Conservation (phyloP, 2,113 vertebrate genomes). For the Lethenteron camtschaticum region DNA sequence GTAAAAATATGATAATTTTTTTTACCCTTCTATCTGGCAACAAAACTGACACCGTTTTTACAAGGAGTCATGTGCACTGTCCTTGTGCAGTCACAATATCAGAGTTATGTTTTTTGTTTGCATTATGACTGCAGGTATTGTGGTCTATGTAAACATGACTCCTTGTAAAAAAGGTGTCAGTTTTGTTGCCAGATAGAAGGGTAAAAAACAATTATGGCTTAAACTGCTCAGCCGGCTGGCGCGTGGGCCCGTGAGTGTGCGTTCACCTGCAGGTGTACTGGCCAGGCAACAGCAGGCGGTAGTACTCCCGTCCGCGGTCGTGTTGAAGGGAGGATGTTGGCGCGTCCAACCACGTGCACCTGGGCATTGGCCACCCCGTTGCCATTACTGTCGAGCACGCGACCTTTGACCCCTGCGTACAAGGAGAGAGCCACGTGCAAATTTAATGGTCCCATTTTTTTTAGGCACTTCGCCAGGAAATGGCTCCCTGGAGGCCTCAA, state of each 20-base stretch:
- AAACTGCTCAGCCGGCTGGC: not conserved
- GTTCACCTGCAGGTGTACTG: constrained; percentile 53
- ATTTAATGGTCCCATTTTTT: not conserved
- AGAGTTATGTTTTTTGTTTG: no score
- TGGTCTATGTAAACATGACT: no score
- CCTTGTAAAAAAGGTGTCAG: no score
- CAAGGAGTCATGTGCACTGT: no score
- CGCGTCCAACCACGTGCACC: constrained; percentile 45
- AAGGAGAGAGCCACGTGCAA: not conserved
- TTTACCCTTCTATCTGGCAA: no score
- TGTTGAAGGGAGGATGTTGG: constrained; percentile 47
- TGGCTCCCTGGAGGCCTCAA: not conserved
- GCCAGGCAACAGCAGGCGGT: constrained; percentile 59
- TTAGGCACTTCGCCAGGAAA: not conserved
- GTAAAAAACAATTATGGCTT: no score
- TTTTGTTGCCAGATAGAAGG: no score
- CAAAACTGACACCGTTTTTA: no score
- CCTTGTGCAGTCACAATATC: no score
- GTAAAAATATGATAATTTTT: no score
- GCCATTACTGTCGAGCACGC: constrained; percentile 32
- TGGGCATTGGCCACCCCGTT: constrained; percentile 33
- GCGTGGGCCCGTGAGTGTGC: not conserved
- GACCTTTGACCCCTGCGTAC: constrained; percentile 59
- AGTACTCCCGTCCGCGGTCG: constrained; percentile 60
- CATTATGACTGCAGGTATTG: no score